Percentiles rank a stretch among this genome's conserved stretches.
These are phyloP conservation scores for Bombyx mori DNA, from an alignment of 1,140 invertebrate species.

Conservation along the genomic window ASM3026992v2 NC_085132.1:8964001-8964500, in stretches of 20 bases:
- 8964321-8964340: slow-evolving; percentile 86
- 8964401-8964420: slow-evolving; percentile 88
- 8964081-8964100: background rate
- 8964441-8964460: slow-evolving; percentile 79
- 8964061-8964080: slow-evolving; percentile 6
- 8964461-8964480: slow-evolving; percentile 88
- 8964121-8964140: background rate
- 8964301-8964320: slow-evolving; percentile 68
- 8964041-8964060: background rate
- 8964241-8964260: slow-evolving; percentile 19
- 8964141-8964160: slow-evolving; percentile 18
- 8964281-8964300: slow-evolving; percentile 4
- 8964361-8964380: slow-evolving; percentile 86
- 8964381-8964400: slow-evolving; percentile 87
- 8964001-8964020: no score
- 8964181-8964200: slow-evolving; percentile 21
- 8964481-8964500: slow-evolving; percentile 87
- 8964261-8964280: background rate
- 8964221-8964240: slow-evolving; percentile 17
- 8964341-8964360: slow-evolving; percentile 90
- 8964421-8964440: slow-evolving; percentile 79
- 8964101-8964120: background rate
- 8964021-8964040: no score
- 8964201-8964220: slow-evolving; percentile 15
- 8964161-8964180: slow-evolving; percentile 23